These are phyloP conservation scores for Telenomus remus DNA, from an alignment of 1,140 invertebrate genomes.

Conservation along the genomic window DNA sequence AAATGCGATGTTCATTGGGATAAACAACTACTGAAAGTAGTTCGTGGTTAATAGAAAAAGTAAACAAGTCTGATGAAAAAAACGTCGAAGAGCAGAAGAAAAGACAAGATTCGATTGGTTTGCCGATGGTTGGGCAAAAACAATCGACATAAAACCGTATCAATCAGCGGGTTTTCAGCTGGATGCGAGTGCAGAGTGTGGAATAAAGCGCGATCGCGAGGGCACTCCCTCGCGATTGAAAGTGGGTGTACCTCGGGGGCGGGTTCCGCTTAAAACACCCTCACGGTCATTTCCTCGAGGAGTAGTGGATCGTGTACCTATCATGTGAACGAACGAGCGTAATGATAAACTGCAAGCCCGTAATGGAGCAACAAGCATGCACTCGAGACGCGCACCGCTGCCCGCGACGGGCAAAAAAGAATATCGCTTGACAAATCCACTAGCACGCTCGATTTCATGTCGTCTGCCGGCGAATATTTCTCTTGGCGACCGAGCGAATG, in stretches of 20 bases:
- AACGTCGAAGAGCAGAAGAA: neutral
- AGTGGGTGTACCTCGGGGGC: neutral
- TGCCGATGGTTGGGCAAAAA: neutral
- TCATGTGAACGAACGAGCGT: conserved; percentile 21
- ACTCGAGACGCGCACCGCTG: conserved; percentile 26
- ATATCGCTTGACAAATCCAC: conserved; percentile 43
- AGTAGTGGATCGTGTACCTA: conserved; percentile 34
- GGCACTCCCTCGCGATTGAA: neutral
- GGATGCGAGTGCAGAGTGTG: neutral
- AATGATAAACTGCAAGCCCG: conserved; percentile 36
- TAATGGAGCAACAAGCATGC: conserved; percentile 20
- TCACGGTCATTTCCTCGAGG: conserved; percentile 9
- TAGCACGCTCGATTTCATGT: conserved; percentile 54
- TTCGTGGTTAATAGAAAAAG: too few relatives aligned
- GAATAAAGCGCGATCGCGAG: neutral
- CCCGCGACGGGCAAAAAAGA: conserved; percentile 26
- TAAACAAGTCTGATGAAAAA: too few relatives aligned
- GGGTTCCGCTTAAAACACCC: neutral
- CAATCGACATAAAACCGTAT: neutral
- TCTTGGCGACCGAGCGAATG: conserved; percentile 62
- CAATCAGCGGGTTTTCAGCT: neutral
- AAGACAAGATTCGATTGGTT: neutral
- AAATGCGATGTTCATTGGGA: too few relatives aligned
- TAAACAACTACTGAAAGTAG: too few relatives aligned
- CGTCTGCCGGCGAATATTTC: conserved; percentile 51